These are phyloP conservation scores for Cylloceria caligata DNA, from an alignment of 2,888 invertebrate species.

Conservation along the genomic window DNA sequence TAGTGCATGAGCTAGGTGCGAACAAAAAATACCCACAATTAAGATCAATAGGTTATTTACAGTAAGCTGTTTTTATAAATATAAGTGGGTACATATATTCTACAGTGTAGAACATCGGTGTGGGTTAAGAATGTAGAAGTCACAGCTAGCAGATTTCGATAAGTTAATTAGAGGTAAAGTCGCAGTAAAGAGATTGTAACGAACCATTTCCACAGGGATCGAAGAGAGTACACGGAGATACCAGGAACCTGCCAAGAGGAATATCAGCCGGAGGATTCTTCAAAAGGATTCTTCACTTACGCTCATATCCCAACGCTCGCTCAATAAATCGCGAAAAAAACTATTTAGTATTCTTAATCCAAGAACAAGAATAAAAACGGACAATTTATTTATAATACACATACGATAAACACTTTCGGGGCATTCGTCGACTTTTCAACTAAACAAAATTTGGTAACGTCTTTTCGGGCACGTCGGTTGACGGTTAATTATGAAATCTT, in stretches of 20 bases:
- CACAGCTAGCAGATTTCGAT: not conserved
- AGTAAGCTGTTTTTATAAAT: not conserved
- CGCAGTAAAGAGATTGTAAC: constrained; percentile 60
- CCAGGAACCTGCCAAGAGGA: constrained; percentile 77
- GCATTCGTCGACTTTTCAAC: not conserved
- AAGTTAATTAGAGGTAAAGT: constrained; percentile 7
- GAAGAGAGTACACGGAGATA: constrained; percentile 77
- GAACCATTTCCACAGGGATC: constrained; percentile 80
- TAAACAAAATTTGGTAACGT: not conserved
- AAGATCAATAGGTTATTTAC: not conserved
- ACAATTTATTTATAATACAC: constrained; percentile 62
- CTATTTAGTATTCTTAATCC: constrained; percentile 54
- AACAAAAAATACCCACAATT: not conserved
- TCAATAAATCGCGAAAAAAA: constrained; percentile 41
- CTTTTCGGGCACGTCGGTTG: not conserved
- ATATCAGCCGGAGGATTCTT: constrained; percentile 70
- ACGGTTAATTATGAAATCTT: not conserved
- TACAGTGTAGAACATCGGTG: constrained; percentile 7
- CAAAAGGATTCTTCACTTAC: too few species aligned
- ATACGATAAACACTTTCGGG: constrained; percentile 17
- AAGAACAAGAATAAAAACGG: constrained; percentile 43
- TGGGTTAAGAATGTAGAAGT: not conserved
- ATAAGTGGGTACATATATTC: not conserved
- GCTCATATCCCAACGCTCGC: constrained; percentile 56
- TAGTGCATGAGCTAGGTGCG: not conserved